Evolutionary conservation across 2,113 vertebrate genomes (phyloP), one percentile per base, ranked within the genome.

Genomic region (Hypocryptadius cinnamomeus): DNA sequence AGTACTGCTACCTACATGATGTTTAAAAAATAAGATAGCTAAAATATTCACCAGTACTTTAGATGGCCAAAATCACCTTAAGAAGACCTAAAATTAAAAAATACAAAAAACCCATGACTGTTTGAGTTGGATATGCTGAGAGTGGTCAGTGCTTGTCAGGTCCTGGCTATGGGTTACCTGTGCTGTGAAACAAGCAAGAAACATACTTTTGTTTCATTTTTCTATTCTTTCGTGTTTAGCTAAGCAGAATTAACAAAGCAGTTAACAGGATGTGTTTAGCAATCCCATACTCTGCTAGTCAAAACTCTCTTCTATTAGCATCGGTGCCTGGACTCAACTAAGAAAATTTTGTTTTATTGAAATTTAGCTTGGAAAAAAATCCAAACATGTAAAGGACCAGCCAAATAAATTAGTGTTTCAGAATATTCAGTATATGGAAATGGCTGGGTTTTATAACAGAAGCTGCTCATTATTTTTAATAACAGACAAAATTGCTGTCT

Each of bases 291-390:
- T n/a, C 25, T 87, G 22, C 54, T 59, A 73, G 57, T 74, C 57
- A 87, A 86, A 86, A 37, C 33, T 8, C 9, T 60, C 17, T 25
- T 8, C 44, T 39, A 3, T 68, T 68, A 92, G 13, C 21, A 33
- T 54, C 10, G 0, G 15, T 86, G 59, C 59, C 53, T 86, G 69
- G 44, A 68, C 44, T 86, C 57, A 78, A 48, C 44, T 8, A n/a
- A 92, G 22, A 56, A 95, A 91, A 54, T 39, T 70, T 73, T 80
- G 28, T 83, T 89, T 85, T 71, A 66, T 80, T 88, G 22, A 63
- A 76, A 70, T 63, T 71, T 79, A 18, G 23, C 63, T 82, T 65
- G 10, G 33, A 42, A 82, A 54, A 91, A 87, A 95, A 76, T 72
- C 44, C 47, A 83, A 63, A 50, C 30, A 53, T 1, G 3, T 66